Evolutionary conservation across 2,888 invertebrate genomes (phyloP).

Genomic region (Allygus modestus): DNA sequence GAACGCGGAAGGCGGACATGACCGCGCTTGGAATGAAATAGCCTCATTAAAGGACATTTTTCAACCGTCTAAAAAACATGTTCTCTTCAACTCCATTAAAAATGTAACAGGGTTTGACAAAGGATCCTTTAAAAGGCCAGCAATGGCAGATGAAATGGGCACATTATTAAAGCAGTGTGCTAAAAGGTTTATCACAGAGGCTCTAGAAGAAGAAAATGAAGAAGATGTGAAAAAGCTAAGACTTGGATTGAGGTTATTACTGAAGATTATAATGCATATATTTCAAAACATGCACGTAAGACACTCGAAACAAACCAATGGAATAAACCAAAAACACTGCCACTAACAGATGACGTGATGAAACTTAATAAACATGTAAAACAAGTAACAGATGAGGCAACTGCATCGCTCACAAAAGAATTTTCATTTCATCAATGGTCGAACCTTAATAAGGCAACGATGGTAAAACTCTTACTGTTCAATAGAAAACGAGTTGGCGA

Average conservation of each 20-base stretch:
- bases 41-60: not conserved
- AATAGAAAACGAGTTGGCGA: slow-evolving; percentile 8
- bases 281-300: slow-evolving; percentile 28
- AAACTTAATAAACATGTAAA: not conserved
- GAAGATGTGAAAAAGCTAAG: slow-evolving; percentile 19
- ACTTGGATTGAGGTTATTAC: slow-evolving; percentile 32
- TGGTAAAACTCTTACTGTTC: not conserved
- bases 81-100: not conserved
- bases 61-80: not conserved
- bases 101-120: not conserved
- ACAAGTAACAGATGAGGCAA: not conserved
- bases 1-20: not conserved
- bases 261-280: slow-evolving; percentile 42
- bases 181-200: not conserved
- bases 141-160: slow-evolving; percentile 46
- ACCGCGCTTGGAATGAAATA: not conserved
- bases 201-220: slow-evolving; percentile 17
- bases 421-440: not conserved
- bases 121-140: not conserved
- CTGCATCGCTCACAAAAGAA: not conserved
- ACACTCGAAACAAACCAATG: slow-evolving; percentile 20
- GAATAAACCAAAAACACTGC: not conserved
- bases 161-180: slow-evolving; percentile 45
- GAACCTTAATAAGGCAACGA: not conserved
- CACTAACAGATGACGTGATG: not conserved